Percentiles rank a stretch among this genome's conserved stretches.
These are phyloP conservation scores for Leistus spinibarbis DNA, from an alignment of 2,888 invertebrate species.

Conservation along the genomic window DNA sequence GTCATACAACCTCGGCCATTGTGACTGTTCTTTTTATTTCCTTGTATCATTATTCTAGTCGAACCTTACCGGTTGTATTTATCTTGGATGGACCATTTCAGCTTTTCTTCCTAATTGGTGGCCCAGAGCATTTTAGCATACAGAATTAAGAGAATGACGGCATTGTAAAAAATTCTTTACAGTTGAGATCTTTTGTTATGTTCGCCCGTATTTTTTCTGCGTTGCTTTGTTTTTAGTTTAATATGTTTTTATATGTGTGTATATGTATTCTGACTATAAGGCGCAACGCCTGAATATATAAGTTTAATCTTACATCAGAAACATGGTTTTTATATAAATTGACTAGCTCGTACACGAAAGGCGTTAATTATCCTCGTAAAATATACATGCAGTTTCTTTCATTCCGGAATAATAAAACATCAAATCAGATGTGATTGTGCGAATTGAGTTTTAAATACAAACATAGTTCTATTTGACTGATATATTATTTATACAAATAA, in stretches of 20 bases:
- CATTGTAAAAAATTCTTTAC: not conserved
- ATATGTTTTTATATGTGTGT: not conserved
- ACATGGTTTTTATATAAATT: conserved; percentile 30
- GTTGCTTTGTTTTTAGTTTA: not conserved
- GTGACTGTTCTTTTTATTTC: no score
- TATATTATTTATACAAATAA: no score
- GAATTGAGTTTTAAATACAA: not conserved
- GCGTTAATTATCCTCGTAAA: not conserved
- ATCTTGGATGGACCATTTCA: conserved; percentile 6
- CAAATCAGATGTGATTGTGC: not conserved
- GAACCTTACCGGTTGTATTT: conserved; percentile 11
- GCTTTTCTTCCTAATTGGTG: conserved; percentile 22
- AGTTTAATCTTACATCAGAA: conserved; percentile 25
- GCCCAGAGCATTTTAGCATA: conserved; percentile 5
- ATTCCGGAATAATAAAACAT: not conserved
- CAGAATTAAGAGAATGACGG: not conserved
- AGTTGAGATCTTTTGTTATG: not conserved
- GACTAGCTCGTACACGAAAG: not conserved
- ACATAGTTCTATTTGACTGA: no score
- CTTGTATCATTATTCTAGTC: not conserved
- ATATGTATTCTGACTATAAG: not conserved
- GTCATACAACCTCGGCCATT: no score
- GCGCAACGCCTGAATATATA: not conserved
- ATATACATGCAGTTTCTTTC: not conserved
- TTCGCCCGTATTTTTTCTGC: not conserved